Conservation (phyloP, 2,113 vertebrate species). For the Bubo bubo region DNA sequence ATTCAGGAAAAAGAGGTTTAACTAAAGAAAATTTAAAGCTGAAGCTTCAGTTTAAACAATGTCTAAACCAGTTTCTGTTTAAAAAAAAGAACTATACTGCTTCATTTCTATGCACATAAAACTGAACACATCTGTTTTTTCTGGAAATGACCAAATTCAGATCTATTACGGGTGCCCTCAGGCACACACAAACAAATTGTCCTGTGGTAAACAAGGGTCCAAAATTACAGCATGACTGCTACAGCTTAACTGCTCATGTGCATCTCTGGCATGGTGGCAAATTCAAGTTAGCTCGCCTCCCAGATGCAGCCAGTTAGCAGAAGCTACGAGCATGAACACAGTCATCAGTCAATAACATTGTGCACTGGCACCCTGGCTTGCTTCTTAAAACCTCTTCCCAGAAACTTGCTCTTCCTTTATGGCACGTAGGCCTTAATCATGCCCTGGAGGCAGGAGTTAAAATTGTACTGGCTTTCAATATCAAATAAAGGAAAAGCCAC, state of each 20-base stretch:
- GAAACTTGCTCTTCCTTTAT: not conserved
- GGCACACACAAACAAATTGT: not conserved
- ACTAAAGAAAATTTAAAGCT: not conserved
- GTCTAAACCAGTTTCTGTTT: not conserved
- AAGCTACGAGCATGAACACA: rapidly evolving
- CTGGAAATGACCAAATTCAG: not conserved
- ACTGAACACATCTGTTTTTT: not conserved
- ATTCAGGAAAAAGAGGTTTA: not conserved
- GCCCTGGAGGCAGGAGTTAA: rapidly evolving
- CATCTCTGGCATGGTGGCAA: not conserved
- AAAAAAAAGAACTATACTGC: not conserved
- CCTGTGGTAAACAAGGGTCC: not conserved
- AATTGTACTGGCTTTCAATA: not conserved
- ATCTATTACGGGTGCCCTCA: not conserved
- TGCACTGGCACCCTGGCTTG: not conserved
- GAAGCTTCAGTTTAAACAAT: not conserved
- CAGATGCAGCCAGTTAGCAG: rapidly evolving
- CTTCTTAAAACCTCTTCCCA: not conserved
- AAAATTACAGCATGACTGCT: not conserved
- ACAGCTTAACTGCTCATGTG: not conserved
- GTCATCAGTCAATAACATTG: rapidly evolving
- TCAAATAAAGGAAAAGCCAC: not conserved
- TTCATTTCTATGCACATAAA: not conserved
- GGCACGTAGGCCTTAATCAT: not conserved
- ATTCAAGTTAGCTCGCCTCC: rapidly evolving